Conservation (phyloP, 2,797 vertebrate species). For the Glyptemys insculpta region DNA sequence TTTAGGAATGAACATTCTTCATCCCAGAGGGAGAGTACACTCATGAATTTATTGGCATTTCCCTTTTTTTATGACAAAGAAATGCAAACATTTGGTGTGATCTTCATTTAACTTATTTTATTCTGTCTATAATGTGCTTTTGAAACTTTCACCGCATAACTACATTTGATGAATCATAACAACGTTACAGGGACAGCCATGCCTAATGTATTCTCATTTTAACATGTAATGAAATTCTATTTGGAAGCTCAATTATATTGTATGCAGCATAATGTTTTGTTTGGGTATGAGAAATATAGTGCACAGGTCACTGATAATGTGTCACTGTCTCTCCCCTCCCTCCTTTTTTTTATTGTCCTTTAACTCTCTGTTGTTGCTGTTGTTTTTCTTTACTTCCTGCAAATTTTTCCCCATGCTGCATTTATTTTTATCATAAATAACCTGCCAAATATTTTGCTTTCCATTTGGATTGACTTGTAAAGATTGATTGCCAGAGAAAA, state of each 20-base stretch:
- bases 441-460: neutral
- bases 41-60: constrained; percentile 3
- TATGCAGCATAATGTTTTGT: neutral
- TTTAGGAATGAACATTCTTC: neutral
- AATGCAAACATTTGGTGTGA: neutral
- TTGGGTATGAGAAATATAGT: neutral
- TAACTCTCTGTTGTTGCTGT: fast-evolving
- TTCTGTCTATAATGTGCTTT: neutral
- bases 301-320: neutral
- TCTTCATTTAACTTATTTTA: neutral
- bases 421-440: neutral
- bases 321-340: neutral
- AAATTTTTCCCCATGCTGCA: neutral
- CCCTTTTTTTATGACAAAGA: neutral
- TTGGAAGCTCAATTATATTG: neutral
- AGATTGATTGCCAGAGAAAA: constrained; percentile 4
- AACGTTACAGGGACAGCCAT: neutral
- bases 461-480: constrained; percentile 6
- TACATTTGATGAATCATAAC: neutral
- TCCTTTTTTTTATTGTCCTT: neutral
- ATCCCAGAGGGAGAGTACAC: constrained; percentile 6
- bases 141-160: neutral
- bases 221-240: neutral
- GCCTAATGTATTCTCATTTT: neutral
- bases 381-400: neutral